Evolutionary conservation across 2,797 vertebrate species (phyloP).

Genomic region (Brachymystax lenok): DNA sequence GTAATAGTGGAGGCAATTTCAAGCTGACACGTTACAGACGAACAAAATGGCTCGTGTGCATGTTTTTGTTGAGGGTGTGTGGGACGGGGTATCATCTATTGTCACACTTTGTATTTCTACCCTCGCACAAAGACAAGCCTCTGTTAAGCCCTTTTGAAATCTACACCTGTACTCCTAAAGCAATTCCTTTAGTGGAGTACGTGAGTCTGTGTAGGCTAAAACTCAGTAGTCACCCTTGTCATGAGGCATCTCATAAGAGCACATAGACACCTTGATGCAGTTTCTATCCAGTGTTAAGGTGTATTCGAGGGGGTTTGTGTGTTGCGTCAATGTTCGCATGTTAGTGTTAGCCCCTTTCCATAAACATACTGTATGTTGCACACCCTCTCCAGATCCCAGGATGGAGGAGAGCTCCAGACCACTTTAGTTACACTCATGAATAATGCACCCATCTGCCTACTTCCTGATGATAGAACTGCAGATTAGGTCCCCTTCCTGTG

Average conservation of each 20-base stretch:
- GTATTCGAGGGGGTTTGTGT: neutral
- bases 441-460: conserved; percentile 81
- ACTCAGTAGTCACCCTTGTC: too few species aligned
- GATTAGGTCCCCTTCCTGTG: conserved; percentile 75
- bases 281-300: neutral
- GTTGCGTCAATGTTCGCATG: neutral
- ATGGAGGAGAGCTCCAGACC: conserved; percentile 48
- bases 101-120: conserved; percentile 34
- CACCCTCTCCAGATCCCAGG: conserved; percentile 32
- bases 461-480: conserved; percentile 72
- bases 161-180: conserved; percentile 52
- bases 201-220: neutral
- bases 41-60: conserved; percentile 46
- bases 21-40: conserved; percentile 20
- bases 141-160: conserved; percentile 57
- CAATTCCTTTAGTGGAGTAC: conserved; percentile 23
- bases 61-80: conserved; percentile 29
- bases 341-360: neutral
- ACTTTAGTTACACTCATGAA: conserved; percentile 81
- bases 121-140: conserved; percentile 54
- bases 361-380: neutral
- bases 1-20: conserved; percentile 37
- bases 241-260: too few species aligned
- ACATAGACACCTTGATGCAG: too few species aligned
- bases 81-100: conserved; percentile 17